Evolutionary conservation across 1,140 invertebrate genomes (phyloP).

Genomic region (Pollicipes pollicipes): DNA sequence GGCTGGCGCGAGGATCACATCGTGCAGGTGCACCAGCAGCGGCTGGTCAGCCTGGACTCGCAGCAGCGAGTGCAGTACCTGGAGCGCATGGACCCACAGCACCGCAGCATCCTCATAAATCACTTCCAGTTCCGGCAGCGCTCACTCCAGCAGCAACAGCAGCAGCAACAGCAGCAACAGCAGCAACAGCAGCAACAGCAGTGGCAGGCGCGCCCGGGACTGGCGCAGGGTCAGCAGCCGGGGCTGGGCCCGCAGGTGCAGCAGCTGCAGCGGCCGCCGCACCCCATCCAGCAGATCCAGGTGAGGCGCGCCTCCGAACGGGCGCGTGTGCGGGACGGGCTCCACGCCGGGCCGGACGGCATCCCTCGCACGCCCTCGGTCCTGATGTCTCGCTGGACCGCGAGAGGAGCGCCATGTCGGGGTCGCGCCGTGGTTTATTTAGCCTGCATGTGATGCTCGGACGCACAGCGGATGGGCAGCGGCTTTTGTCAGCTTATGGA

Average conservation of each 20-base stretch:
- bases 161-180: not conserved
- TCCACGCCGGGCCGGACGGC: too few relatives aligned
- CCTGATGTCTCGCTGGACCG: too few relatives aligned
- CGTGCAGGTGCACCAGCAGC: not conserved
- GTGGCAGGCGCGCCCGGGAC: not conserved
- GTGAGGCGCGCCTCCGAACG: too few relatives aligned
- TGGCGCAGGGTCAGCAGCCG: not conserved
- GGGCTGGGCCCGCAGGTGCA: not conserved
- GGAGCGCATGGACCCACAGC: constrained; percentile 5
- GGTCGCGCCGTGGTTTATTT: too few relatives aligned
- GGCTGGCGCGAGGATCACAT: not conserved
- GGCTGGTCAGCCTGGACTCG: not conserved
- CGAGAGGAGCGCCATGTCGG: too few relatives aligned
- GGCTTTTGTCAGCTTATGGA: too few relatives aligned
- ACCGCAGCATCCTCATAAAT: not conserved
- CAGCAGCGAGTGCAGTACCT: not conserved
- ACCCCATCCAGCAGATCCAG: not conserved
- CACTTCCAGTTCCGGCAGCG: not conserved
- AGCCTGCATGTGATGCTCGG: too few relatives aligned
- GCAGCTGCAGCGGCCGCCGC: not conserved
- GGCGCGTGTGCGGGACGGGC: too few relatives aligned
- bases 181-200: not conserved
- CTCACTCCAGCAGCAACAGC: not conserved
- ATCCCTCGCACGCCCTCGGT: too few relatives aligned
- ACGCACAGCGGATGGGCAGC: too few relatives aligned